A percentile compares a stretch with the other conserved stretches of the same genome.
Conservation (phyloP, 2,888 invertebrate genomes). For the Kuschelorhynchus macadamiae region DNA sequence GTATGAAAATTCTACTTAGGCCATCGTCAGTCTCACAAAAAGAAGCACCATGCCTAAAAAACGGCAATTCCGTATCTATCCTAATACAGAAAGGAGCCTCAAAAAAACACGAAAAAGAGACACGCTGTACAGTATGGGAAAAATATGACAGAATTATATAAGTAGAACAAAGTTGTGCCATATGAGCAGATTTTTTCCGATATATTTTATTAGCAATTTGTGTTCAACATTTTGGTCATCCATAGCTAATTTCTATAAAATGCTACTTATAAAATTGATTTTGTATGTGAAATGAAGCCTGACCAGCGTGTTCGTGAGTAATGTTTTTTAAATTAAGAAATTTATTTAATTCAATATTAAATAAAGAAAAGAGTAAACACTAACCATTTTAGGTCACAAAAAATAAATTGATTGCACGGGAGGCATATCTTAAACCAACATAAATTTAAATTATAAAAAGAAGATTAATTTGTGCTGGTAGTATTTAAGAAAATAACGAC, state of each 20-base stretch:
- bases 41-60: too few species aligned
- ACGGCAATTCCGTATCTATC: too few species aligned
- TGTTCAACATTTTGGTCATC: conserved; percentile 38
- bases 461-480: conserved; percentile 51
- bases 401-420: conserved; percentile 58
- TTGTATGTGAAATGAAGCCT: conserved; percentile 61
- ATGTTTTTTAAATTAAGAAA: conserved; percentile 48
- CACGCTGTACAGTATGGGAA: too few species aligned
- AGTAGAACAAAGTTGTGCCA: too few species aligned
- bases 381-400: conserved; percentile 53
- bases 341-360: conserved; percentile 41
- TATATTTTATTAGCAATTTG: too few species aligned
- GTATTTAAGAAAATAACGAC: conserved; percentile 53
- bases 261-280: conserved; percentile 62
- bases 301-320: conserved; percentile 49
- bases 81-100: too few species aligned
- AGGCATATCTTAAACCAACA: conserved; percentile 53
- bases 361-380: conserved; percentile 46
- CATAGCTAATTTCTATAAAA: conserved; percentile 61
- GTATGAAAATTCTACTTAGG: too few species aligned
- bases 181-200: too few species aligned
- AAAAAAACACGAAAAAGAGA: too few species aligned
- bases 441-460: conserved; percentile 41
- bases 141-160: too few species aligned
- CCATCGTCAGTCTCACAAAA: too few species aligned